These are phyloP conservation scores for Bombyx huttoni DNA, from an alignment of 2,888 invertebrate species.

Conservation along the genomic window DNA sequence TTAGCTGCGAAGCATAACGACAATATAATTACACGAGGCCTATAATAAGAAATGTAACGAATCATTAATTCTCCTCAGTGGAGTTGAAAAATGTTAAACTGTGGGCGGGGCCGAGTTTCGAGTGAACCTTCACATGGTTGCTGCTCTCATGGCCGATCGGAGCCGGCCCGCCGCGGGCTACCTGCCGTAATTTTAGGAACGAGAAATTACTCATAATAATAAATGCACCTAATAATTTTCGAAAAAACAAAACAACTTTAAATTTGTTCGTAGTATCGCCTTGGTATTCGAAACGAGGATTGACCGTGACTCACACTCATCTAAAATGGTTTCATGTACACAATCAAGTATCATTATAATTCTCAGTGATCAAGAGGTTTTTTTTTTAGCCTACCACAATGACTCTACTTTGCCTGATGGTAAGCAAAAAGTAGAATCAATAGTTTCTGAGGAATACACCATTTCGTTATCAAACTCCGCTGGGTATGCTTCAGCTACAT, in stretches of 20 bases:
- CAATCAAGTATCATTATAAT: background rate
- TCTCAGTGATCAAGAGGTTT: background rate
- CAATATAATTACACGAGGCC: slow-evolving; percentile 43
- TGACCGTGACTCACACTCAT: slow-evolving; percentile 2
- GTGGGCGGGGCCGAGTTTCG: slow-evolving; percentile 50
- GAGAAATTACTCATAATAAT: slow-evolving; percentile 69
- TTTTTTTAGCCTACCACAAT: no score
- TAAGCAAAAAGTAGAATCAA: no score
- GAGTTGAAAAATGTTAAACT: slow-evolving; percentile 66
- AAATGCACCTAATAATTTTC: slow-evolving; percentile 62
- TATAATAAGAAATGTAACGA: slow-evolving; percentile 57
- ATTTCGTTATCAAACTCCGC: no score
- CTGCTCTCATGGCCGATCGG: slow-evolving; percentile 32
- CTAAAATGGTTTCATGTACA: background rate
- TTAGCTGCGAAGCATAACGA: slow-evolving; percentile 24
- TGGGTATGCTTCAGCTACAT: no score
- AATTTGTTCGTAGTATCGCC: slow-evolving; percentile 30
- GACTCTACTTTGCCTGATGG: no score
- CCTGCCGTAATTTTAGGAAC: slow-evolving; percentile 65
- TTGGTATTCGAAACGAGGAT: slow-evolving; percentile 4
- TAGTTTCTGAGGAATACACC: no score
- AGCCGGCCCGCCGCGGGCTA: slow-evolving; percentile 55
- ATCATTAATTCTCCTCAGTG: slow-evolving; percentile 52
- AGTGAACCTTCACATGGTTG: slow-evolving; percentile 43
- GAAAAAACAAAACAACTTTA: slow-evolving; percentile 34